Conservation (phyloP, 2,113 vertebrate species). For the Tricholaema leucomelas region DNA sequence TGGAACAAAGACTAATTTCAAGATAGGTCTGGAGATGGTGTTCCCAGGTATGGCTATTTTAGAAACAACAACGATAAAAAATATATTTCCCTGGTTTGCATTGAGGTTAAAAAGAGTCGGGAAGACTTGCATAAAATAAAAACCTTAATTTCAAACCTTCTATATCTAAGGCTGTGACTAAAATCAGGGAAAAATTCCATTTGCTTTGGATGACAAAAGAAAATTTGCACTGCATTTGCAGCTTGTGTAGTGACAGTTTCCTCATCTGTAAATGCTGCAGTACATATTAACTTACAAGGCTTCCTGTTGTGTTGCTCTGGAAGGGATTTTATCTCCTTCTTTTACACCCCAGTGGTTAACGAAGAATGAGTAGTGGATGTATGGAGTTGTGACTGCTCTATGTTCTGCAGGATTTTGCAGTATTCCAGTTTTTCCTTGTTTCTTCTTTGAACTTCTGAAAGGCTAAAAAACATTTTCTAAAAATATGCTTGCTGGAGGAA, state of each 20-base stretch:
- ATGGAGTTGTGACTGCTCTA: not conserved
- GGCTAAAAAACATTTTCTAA: not conserved
- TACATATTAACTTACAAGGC: not conserved
- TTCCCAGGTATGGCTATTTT: not conserved
- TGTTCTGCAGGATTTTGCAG: not conserved
- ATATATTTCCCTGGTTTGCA: not conserved
- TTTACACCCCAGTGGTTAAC: not conserved
- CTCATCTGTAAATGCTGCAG: not conserved
- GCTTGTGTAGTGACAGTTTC: not conserved
- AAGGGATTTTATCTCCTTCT: not conserved
- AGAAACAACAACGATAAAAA: not conserved
- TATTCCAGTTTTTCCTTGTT: not conserved
- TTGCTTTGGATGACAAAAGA: not conserved
- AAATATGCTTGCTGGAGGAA: not conserved
- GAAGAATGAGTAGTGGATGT: not conserved
- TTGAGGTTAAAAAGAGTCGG: not conserved
- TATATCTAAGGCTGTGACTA: not conserved
- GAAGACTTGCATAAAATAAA: not conserved
- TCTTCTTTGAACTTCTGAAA: not conserved
- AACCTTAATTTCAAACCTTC: not conserved
- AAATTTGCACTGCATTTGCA: accelerated
- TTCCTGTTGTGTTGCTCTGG: not conserved
- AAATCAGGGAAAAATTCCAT: not conserved
- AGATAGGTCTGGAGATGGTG: not conserved
- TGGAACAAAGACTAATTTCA: not conserved